These are phyloP conservation scores for Leuciscus idus DNA, from an alignment of 2,113 vertebrate species.

Conservation along the genomic window DNA sequence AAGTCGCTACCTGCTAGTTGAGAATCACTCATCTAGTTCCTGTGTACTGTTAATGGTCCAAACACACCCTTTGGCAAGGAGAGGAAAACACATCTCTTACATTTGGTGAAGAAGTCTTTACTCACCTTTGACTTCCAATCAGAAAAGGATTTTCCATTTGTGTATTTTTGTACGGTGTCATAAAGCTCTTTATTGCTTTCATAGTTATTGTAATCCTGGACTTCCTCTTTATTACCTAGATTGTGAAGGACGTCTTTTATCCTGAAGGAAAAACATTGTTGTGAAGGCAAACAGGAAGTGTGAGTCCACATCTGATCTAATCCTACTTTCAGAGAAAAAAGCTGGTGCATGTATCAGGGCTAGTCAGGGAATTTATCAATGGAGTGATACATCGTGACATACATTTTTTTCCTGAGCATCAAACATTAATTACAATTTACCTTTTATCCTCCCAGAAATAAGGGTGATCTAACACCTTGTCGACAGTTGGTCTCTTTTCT, in stretches of 20 bases:
- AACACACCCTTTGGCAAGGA: neutral
- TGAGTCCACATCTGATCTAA: neutral
- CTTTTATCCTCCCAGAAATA: conserved; percentile 43
- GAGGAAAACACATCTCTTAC: neutral
- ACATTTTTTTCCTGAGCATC: neutral
- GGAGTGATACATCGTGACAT: too few species aligned
- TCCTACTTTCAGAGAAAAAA: neutral
- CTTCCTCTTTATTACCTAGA: neutral
- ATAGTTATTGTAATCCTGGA: neutral
- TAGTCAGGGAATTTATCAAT: neutral
- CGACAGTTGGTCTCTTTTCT: neutral
- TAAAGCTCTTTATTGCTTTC: neutral
- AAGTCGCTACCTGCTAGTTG: neutral
- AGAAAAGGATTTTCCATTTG: neutral
- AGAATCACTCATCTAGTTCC: too few species aligned
- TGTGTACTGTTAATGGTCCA: neutral
- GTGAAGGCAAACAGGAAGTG: neutral
- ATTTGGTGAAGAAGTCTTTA: neutral
- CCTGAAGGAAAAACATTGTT: neutral
- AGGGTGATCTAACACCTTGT: conserved; percentile 19
- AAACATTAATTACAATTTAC: neutral
- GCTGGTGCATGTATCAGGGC: neutral
- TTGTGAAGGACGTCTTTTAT: neutral
- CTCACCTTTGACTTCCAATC: conserved; percentile 4
- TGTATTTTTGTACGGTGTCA: neutral